Evolutionary conservation across 2,888 invertebrate genomes (phyloP).

Genomic region (Ichneumoninae sp.): DNA sequence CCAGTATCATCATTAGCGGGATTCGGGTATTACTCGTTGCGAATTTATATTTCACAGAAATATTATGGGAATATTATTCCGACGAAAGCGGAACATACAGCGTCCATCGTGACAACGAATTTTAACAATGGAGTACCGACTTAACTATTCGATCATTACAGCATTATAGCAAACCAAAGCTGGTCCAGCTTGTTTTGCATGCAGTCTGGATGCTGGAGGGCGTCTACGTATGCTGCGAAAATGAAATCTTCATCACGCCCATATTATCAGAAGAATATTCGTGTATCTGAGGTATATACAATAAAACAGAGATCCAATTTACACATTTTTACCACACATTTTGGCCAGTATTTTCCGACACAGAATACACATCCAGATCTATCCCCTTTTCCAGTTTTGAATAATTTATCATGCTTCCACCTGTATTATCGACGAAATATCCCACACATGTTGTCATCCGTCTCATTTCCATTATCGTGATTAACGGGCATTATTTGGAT

Average conservation of each 20-base stretch:
- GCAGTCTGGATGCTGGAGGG: constrained; percentile 38
- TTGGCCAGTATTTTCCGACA: neutral
- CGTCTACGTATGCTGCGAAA: constrained; percentile 2
- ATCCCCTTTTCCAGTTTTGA: neutral
- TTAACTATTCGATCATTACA: constrained; percentile 46
- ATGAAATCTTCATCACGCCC: constrained; percentile 16
- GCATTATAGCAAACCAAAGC: constrained; percentile 12
- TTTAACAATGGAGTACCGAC: constrained; percentile 50
- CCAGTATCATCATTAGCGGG: too few species aligned
- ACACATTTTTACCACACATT: too few species aligned
- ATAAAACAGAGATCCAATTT: too few species aligned
- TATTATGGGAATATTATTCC: constrained; percentile 6
- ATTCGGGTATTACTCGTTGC: neutral
- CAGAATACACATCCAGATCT: neutral
- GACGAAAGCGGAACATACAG: constrained; percentile 36
- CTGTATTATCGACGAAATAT: neutral
- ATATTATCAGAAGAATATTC: constrained; percentile 6
- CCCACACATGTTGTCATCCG: neutral
- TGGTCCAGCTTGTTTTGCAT: constrained; percentile 50
- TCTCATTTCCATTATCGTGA: neutral
- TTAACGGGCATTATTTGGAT: too few species aligned
- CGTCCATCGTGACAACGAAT: neutral
- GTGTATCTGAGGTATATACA: neutral
- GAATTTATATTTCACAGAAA: neutral
- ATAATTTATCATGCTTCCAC: neutral